Base-by-base conservation (phyloP, 2,113 vertebrate genomes). In the Proterorhinus semilunaris region DNA sequence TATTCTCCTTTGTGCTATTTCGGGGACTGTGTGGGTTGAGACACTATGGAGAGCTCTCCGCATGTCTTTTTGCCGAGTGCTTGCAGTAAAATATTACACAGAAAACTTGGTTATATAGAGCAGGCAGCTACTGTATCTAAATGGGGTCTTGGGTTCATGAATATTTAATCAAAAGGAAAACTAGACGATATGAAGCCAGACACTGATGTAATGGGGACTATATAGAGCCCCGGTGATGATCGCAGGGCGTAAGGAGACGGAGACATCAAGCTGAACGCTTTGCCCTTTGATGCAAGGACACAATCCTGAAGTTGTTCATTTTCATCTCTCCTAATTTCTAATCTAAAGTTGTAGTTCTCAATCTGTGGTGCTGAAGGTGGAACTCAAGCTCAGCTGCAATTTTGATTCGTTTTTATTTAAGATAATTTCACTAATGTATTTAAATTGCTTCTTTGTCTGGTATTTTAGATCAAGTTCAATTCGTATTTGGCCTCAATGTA, bases 81-180 rank as follows among this genome's bases (percentile, higher is more conserved):
- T 82, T 53, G 59, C 78, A 46, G 58, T 42, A 8, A 21, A 61
- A 36, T 36, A 36, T 36, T 54, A 48, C 51, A 65, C 58, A 52
- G 54, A 66, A 73, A 74, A 76, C 51, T 78, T 61, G 10, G 71
- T 36, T 67, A 76, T 72, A 42, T 69, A 9, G 85, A 79, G 64
- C 75, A 83, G 71, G 51, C 61, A 2, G 70, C 10, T 8, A n/a
- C n/a, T n/a, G n/a, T n/a, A 66, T 74, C 45, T 42, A 79, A 81
- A 81, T 51, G 46, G 65, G 77, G 79, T 59, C 68, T 57, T 16
- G 8, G 0, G 44, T 27, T 46, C 42, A 64, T 79, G 72, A 84
- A 81, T 70, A 68, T 81, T 88, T 88, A 47, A 80, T 88, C 67
- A 80, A 72, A 73, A 80, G 67, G 71, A 47, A 72, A 79, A 72